phyloP scores from a whole-genome alignment of 2,888 invertebrate genomes.

The Chironomus tentans region DNA sequence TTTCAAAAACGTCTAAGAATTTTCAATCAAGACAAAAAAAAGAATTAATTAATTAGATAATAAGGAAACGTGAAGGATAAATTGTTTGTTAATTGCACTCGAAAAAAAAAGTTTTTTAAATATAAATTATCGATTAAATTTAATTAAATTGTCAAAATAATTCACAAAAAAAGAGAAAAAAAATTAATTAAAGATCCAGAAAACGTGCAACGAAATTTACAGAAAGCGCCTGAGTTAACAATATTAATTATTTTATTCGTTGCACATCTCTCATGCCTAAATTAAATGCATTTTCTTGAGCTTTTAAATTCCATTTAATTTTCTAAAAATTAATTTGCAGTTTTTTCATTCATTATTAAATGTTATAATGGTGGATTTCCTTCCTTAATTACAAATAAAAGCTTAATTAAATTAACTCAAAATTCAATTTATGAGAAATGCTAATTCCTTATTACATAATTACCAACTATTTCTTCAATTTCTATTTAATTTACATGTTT shows the following conservation, averaged over 20 bases:
- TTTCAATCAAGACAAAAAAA: background rate
- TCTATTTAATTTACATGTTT: background rate
- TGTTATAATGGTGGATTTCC: background rate
- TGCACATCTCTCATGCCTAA: background rate
- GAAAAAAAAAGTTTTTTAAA: background rate
- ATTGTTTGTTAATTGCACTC: background rate
- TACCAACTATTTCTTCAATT: background rate
- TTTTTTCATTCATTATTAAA: too few species aligned
- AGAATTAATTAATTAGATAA: background rate
- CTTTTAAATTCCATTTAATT: background rate
- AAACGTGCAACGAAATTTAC: background rate
- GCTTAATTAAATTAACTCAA: too few species aligned
- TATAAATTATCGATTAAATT: background rate
- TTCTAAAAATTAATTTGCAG: too few species aligned
- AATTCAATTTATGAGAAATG: background rate
- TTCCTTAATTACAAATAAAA: background rate
- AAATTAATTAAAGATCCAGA: background rate
- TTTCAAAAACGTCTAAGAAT: background rate
- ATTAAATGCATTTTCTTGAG: background rate
- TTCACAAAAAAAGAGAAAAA: background rate
- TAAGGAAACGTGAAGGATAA: slow-evolving; percentile 9
- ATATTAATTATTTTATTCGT: background rate
- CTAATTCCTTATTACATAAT: background rate
- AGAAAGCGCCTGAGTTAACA: slow-evolving; percentile 3
- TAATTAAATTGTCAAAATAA: background rate